Evolutionary conservation across 2,113 vertebrate species (phyloP), one percentile per base, ranked within the genome.

Genomic region (Sander lucioperca): DNA sequence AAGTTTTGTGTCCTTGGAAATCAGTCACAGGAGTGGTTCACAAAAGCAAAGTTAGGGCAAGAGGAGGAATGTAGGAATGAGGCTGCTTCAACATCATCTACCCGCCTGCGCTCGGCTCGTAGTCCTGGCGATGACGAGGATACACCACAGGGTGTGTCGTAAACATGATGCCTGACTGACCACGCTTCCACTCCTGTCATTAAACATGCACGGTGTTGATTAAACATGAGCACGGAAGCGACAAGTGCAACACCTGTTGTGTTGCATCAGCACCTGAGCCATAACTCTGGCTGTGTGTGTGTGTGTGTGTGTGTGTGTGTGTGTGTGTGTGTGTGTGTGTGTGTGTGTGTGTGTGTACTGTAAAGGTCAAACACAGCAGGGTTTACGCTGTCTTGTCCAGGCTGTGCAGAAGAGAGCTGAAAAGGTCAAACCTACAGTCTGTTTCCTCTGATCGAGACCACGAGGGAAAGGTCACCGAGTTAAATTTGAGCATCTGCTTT

Each of bases 1-100:
- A 12, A 83, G 80, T 75, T 86, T 74, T 88, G 80, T 92, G 79
- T 80, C 64, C 61, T 66, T 57, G 80, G 72, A 80, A 85, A 86
- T 83, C 66, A 87, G 85, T 86, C 80, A 73, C 84, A 86, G 76
- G 69, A 75, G 66, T 63, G 70, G 61, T 77, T 92, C 86, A 74
- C 54, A 45, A 16, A 33, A 57, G 30, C 33, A 39, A 6, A 63
- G 33, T 36, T 66, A 85, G 71, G 72, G 21, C 39, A 39, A 43
- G 36, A 51, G 50, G 18, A 53, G 33, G 80, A 86, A 85, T 73
- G 66, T 16, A 30, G 0, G 39, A 43, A 43, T 43, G 65, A 76
- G 68, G 74, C 18, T 27, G 23, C 57, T 74, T 77, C 67, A 25
- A 79, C 70, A 74, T 69, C 18, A 15, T 67, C 72, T 6, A 21